phyloP scores from a whole-genome alignment of 2,113 vertebrate genomes.

The Pipa parva region DNA sequence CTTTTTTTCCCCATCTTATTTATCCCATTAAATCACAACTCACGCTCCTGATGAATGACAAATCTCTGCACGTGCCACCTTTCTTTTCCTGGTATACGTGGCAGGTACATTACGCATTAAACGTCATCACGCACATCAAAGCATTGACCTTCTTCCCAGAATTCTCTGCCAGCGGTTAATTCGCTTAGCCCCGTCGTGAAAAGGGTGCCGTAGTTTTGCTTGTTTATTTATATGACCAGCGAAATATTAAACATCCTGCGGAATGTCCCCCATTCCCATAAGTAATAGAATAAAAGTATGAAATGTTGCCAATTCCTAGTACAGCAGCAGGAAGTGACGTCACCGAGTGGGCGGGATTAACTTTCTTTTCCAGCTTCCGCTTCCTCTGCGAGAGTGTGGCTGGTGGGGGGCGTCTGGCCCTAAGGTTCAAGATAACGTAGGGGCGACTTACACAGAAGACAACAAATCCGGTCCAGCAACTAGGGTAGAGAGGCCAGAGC shows the following conservation, averaged over 20 bases:
- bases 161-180: not conserved
- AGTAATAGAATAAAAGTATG: too few relatives aligned
- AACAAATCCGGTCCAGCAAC: too few relatives aligned
- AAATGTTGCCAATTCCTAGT: too few relatives aligned
- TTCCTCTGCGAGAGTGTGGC: not conserved
- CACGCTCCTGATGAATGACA: not conserved
- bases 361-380: conserved; percentile 10
- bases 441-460: not conserved
- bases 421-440: not conserved
- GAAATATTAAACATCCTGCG: too few relatives aligned
- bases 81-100: not conserved
- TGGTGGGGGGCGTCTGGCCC: not conserved
- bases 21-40: too few relatives aligned
- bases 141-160: conserved; percentile 22
- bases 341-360: not conserved
- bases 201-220: too few relatives aligned
- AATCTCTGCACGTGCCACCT: conserved; percentile 12
- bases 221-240: too few relatives aligned
- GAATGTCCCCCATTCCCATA: too few relatives aligned
- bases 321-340: conserved; percentile 7
- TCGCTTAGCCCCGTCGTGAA: not conserved
- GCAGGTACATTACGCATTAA: not conserved
- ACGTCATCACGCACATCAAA: not conserved
- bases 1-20: too few relatives aligned
- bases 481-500: not conserved